Evolutionary conservation across 1,140 invertebrate species (phyloP), one percentile per base, ranked within the genome.

Genomic region (Limonius californicus): DNA sequence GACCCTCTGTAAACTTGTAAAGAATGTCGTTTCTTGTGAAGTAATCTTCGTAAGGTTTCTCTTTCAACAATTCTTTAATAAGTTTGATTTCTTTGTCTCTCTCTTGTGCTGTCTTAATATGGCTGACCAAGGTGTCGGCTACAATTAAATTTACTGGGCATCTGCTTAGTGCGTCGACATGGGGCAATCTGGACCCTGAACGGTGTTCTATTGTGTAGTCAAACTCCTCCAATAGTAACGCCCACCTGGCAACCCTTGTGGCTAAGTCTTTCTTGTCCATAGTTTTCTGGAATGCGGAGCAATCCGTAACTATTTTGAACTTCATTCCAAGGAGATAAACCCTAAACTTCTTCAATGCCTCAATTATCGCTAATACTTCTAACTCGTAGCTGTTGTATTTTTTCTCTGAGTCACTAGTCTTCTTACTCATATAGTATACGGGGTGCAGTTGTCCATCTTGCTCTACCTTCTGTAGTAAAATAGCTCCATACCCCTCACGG

Each of bases 381-480:
- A 78, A 23, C 54, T 77, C 73, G 61, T 75, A 78, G 14, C 70
- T 75, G 8, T 66, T 66, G 56, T 73, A 78, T 15, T 68, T 69
- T 7, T 54, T 57, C 64, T 78, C 73, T 4, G 68, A 57, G 9
- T 72, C 63, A 7, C 59, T 61, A 6, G 74, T 75, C 27, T 61
- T 65, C 62, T 80, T 77, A 70, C 68, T 77, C 68, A 66, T 72
- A 58, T 65, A 64, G 73, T 75, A 73, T 69, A 74, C 60, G 39
- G 74, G 73, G 76, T 77, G 83, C 59, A 81, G 72, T 53, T 71
- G 62, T 55, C 72, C 70, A 20, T 73, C 65, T 0, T 63, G 27
- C 1, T 65, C 57, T n/a, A 39, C 62, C 59, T 58, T 70, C 64
- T 78, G 73, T 6, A 75, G 61, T 8, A 78, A 16, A 0, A 76